Evolutionary conservation across 2,113 vertebrate genomes (phyloP).

Genomic region (Bambusicola thoracicus): DNA sequence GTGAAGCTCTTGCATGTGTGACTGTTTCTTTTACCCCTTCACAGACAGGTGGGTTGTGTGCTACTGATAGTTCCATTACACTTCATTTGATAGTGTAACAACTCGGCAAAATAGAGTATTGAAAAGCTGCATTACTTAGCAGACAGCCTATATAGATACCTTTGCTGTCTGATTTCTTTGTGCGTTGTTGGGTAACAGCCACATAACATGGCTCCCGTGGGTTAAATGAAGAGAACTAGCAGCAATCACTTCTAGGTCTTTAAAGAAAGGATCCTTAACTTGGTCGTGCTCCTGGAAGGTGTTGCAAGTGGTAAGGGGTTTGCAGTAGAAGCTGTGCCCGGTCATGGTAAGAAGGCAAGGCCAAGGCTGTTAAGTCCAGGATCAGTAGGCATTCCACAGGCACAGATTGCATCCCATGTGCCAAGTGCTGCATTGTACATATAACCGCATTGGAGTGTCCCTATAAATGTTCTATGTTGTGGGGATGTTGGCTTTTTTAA

Average conservation of each 20-base stretch:
- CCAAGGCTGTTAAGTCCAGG: rapidly evolving
- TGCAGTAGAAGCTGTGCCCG: not conserved
- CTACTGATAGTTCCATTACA: not conserved
- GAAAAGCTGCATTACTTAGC: not conserved
- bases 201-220: not conserved
- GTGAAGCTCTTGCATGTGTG: not conserved
- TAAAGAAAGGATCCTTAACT: not conserved
- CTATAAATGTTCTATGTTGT: not conserved
- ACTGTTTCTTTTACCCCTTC: not conserved
- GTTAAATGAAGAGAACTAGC: not conserved
- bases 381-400: not conserved
- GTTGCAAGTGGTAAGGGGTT: not conserved
- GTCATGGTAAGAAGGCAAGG: not conserved
- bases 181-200: not conserved
- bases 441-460: not conserved
- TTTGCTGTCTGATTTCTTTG: not conserved
- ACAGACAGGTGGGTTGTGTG: not conserved
- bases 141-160: no score
- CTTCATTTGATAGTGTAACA: not conserved
- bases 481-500: not conserved
- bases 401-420: not conserved
- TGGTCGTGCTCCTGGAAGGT: not conserved
- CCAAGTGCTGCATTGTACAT: not conserved
- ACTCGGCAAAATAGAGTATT: not conserved
- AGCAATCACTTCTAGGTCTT: not conserved